Evolutionary conservation across 2,888 invertebrate genomes (phyloP).

Genomic region (Margaritifera margaritifera): DNA sequence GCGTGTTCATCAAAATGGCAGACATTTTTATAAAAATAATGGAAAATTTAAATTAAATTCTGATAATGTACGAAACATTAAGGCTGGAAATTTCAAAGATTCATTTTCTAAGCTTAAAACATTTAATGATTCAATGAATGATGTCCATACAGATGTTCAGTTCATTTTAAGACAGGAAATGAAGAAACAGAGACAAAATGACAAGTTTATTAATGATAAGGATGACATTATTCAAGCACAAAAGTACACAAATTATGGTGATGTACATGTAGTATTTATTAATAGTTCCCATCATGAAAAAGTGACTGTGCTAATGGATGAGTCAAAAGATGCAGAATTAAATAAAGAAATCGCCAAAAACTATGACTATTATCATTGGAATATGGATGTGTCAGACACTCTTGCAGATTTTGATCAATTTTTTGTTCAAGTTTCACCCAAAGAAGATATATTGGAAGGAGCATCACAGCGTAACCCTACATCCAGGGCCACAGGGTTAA

Average conservation of each 20-base stretch:
- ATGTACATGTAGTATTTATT: slow-evolving; percentile 2
- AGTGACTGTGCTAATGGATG: not conserved
- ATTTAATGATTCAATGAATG: too few species aligned
- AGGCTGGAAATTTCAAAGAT: too few species aligned
- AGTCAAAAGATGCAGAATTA: slow-evolving; percentile 3
- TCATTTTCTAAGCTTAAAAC: too few species aligned
- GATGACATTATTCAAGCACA: too few species aligned
- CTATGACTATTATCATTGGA: slow-evolving; percentile 8
- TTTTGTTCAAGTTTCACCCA: slow-evolving; percentile 59
- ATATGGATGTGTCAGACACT: slow-evolving; percentile 1
- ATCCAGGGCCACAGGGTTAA: slow-evolving; percentile 10
- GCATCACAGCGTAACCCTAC: slow-evolving; percentile 14
- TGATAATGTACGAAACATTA: too few species aligned
- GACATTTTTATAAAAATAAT: too few species aligned
- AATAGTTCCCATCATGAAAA: slow-evolving; percentile 4
- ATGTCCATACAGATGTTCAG: slow-evolving; percentile 1
- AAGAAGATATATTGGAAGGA: slow-evolving; percentile 60
- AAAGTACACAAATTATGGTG: not conserved
- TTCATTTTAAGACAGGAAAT: not conserved
- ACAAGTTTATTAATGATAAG: too few species aligned
- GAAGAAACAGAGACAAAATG: slow-evolving; percentile 2
- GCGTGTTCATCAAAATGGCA: too few species aligned
- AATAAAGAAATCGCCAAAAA: slow-evolving; percentile 6
- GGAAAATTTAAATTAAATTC: too few species aligned
- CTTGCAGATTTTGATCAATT: slow-evolving; percentile 62